Evolutionary conservation across 2,888 invertebrate species (phyloP).

Genomic region (Crocallis elinguaria): DNA sequence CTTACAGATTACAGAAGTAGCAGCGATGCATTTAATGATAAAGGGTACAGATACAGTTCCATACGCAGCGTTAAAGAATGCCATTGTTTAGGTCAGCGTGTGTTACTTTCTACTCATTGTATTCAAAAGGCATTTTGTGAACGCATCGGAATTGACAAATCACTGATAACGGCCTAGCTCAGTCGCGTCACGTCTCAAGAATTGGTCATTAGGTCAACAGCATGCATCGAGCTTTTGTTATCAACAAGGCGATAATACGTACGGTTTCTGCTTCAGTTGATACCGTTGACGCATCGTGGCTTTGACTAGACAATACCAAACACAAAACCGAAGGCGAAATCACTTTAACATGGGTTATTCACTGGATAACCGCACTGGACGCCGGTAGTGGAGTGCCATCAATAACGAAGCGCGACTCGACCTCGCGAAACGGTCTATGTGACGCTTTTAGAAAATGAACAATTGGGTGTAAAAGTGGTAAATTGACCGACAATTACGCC

Average conservation of each 20-base stretch:
- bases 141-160: constrained; percentile 53
- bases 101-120: constrained; percentile 72
- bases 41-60: not conserved
- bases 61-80: constrained; percentile 52
- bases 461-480: constrained; percentile 65
- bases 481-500: constrained; percentile 69
- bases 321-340: constrained; percentile 49
- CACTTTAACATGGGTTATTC: constrained; percentile 66
- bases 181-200: constrained; percentile 50
- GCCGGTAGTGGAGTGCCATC: constrained; percentile 51
- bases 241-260: constrained; percentile 60
- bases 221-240: constrained; percentile 36
- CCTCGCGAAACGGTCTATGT: constrained; percentile 11
- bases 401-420: constrained; percentile 37
- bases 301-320: constrained; percentile 45
- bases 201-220: constrained; percentile 52
- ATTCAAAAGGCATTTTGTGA: constrained; percentile 55
- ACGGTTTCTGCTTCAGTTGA: constrained; percentile 80
- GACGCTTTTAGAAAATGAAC: constrained; percentile 57
- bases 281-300: constrained; percentile 77
- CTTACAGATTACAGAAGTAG: not conserved
- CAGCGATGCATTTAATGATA: not conserved
- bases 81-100: constrained; percentile 62
- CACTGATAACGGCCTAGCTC: constrained; percentile 43
- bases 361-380: constrained; percentile 63